Evolutionary conservation across 2,797 vertebrate species (phyloP).

Genomic region (Crenuchus spilurus): DNA sequence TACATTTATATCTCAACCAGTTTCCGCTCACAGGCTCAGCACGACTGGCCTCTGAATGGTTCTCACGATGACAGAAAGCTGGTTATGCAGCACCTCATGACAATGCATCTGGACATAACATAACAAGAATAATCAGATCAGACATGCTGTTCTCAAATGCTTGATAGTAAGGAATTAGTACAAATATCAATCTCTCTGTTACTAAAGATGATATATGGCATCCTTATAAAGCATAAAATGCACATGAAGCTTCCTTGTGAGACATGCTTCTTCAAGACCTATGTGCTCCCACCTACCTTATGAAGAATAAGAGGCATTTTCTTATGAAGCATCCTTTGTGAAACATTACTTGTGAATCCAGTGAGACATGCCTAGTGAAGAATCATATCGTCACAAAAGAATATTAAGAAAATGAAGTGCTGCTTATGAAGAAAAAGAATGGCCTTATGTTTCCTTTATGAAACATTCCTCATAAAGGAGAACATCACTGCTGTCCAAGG

Average conservation of each 20-base stretch:
- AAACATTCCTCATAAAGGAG: neutral
- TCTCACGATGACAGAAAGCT: neutral
- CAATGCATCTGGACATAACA: neutral
- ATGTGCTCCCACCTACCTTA: no score
- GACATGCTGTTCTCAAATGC: neutral
- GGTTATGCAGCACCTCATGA: neutral
- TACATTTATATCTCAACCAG: neutral
- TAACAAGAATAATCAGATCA: neutral
- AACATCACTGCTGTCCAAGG: no score
- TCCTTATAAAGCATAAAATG: neutral
- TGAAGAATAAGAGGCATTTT: neutral
- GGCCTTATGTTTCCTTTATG: neutral
- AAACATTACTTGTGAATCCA: neutral
- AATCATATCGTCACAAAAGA: no score
- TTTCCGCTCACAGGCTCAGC: neutral
- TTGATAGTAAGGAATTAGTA: neutral
- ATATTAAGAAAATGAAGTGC: no score
- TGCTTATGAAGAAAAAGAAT: no score
- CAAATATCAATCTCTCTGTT: neutral
- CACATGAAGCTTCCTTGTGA: neutral
- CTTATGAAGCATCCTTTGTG: neutral
- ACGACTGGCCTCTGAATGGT: neutral
- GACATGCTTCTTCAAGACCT: no score
- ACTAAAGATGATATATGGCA: neutral
- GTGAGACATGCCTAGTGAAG: neutral